Percentiles rank a stretch among this genome's conserved stretches.
Conservation (phyloP, 37 sponge, comb jelly and placozoan genomes). For the Lycopodina hypogea region DNA sequence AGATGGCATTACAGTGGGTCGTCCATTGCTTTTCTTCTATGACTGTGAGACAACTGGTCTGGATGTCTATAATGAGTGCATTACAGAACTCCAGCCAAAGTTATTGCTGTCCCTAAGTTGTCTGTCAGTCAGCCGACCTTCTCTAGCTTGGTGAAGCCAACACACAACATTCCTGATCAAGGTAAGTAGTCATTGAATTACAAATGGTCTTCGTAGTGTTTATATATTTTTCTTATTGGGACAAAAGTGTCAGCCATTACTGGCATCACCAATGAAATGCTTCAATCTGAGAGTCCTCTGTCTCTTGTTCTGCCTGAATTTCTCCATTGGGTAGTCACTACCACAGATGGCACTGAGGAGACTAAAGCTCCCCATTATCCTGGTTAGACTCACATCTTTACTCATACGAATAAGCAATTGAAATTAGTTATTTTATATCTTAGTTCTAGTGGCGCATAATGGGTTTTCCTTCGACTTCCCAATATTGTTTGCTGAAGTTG, state of each 20-base stretch:
- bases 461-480: constrained; percentile 62
- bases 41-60: constrained; percentile 48
- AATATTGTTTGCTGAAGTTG: constrained; percentile 52
- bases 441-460: constrained; percentile 62
- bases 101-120: constrained; percentile 11
- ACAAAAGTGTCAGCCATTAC: constrained; percentile 10
- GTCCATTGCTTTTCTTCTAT: constrained; percentile 36
- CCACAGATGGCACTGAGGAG: not conserved
- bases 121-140: constrained; percentile 19
- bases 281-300: constrained; percentile 1
- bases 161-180: not conserved
- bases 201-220: too few species aligned
- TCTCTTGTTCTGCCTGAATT: constrained; percentile 33
- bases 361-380: constrained; percentile 19
- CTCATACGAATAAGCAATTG: not conserved
- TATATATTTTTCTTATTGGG: too few species aligned
- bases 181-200: too few species aligned
- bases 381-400: constrained; percentile 12
- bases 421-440: not conserved
- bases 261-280: constrained; percentile 31
- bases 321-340: constrained; percentile 32
- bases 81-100: constrained; percentile 43
- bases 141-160: constrained; percentile 28
- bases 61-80: constrained; percentile 30
- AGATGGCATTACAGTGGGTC: too few species aligned